Percentiles rank a stretch among this genome's conserved stretches.
Evolutionary conservation across 2,888 invertebrate genomes (phyloP).

Genomic region (Chouioia cunea): DNA sequence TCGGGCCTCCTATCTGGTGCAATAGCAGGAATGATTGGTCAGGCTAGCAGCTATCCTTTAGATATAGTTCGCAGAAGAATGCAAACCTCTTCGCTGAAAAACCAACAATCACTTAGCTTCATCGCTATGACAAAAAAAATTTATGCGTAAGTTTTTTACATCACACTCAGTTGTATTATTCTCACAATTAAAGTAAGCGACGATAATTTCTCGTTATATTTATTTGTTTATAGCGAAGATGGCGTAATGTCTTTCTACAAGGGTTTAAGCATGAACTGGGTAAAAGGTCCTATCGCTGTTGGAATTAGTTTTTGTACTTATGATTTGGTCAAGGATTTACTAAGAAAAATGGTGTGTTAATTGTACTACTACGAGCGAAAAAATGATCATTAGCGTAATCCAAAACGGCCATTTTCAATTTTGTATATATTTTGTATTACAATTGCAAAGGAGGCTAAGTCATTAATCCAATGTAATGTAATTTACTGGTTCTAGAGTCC

Average conservation of each 20-base stretch:
- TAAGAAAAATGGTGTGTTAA: slow-evolving; percentile 67
- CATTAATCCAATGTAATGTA: too few relatives aligned
- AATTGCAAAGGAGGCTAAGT: too few relatives aligned
- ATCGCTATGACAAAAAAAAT: slow-evolving; percentile 77
- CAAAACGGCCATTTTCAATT: neutral
- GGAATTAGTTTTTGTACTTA: slow-evolving; percentile 98
- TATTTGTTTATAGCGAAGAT: slow-evolving; percentile 78
- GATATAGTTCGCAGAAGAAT: slow-evolving; percentile 88
- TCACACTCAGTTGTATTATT: too few relatives aligned
- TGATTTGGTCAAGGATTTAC: slow-evolving; percentile 79
- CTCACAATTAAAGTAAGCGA: too few relatives aligned
- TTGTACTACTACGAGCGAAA: neutral
- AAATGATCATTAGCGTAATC: too few relatives aligned
- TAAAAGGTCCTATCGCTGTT: slow-evolving; percentile 90
- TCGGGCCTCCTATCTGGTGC: slow-evolving; percentile 88
- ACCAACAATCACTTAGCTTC: slow-evolving; percentile 72
- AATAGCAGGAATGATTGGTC: slow-evolving; percentile 91
- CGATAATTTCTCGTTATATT: neutral
- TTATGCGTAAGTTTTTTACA: slow-evolving; percentile 74
- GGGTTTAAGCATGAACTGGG: slow-evolving; percentile 99
- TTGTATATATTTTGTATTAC: slow-evolving; percentile 27
- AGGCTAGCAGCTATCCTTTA: slow-evolving; percentile 95
- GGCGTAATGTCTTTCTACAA: slow-evolving; percentile 95
- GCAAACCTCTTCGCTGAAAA: slow-evolving; percentile 75
- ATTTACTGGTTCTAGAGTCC: too few relatives aligned